phyloP scores from a whole-genome alignment of 1,140 invertebrate species.

The Orius laevigatus region DNA sequence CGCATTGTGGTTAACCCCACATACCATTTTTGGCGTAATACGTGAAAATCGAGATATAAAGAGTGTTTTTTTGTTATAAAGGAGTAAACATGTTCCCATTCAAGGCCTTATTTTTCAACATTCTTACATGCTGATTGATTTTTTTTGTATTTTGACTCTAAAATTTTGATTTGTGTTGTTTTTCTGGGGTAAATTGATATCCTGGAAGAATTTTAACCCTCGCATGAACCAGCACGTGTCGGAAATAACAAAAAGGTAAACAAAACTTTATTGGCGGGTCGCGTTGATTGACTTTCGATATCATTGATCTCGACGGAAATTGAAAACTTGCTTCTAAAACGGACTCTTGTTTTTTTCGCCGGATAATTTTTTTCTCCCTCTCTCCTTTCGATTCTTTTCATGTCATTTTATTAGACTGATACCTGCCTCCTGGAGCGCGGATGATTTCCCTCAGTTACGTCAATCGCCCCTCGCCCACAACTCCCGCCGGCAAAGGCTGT shows the following conservation, averaged over 20 bases:
- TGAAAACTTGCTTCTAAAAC: not conserved
- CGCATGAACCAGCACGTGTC: constrained; percentile 4
- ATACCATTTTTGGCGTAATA: constrained; percentile 4
- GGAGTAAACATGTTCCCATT: not conserved
- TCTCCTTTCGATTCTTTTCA: not conserved
- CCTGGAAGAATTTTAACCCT: not conserved
- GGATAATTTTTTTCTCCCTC: not conserved
- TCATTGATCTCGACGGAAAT: constrained; percentile 6
- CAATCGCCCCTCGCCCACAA: not conserved
- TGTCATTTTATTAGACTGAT: not conserved
- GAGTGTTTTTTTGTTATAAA: not conserved
- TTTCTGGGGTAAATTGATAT: no score
- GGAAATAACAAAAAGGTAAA: constrained; percentile 2
- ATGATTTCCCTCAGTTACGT: not conserved
- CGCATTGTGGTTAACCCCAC: not conserved
- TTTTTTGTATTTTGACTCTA: no score
- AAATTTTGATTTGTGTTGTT: no score
- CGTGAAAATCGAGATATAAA: constrained; percentile 1
- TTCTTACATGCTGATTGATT: no score
- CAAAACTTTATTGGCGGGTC: not conserved
- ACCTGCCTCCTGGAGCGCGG: no score
- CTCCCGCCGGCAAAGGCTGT: not conserved
- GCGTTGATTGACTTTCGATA: constrained; percentile 2
- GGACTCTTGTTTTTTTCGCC: not conserved
- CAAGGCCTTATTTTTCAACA: no score